These are phyloP conservation scores for Alcis repandata DNA, from an alignment of 2,888 invertebrate genomes.

Conservation along the genomic window DNA sequence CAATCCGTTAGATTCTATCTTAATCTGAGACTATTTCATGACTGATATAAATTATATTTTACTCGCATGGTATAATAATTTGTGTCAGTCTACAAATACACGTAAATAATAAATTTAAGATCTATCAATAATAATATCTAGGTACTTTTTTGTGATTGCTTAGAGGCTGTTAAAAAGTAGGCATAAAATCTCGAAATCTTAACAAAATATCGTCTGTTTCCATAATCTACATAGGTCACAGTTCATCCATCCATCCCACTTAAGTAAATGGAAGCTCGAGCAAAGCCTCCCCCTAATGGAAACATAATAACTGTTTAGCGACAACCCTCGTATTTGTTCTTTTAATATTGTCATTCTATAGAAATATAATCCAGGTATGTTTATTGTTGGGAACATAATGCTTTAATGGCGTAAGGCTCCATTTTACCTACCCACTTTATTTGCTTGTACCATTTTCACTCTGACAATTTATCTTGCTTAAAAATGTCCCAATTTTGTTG, in stretches of 20 bases:
- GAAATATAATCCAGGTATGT: constrained; percentile 42
- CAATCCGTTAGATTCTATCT: too few relatives aligned
- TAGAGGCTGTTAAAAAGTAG: background rate
- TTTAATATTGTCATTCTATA: constrained; percentile 47
- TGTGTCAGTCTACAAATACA: too few relatives aligned
- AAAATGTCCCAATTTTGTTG: constrained; percentile 30
- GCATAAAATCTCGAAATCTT: background rate
- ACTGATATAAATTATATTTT: too few relatives aligned
- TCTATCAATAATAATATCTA: too few relatives aligned
- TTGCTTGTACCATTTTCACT: constrained; percentile 20
- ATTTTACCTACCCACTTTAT: constrained; percentile 27
- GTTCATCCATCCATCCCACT: constrained; percentile 51
- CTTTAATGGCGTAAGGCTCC: constrained; percentile 40
- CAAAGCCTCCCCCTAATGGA: constrained; percentile 60
- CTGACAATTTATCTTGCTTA: constrained; percentile 33
- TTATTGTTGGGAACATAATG: constrained; percentile 39
- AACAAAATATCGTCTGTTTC: constrained; percentile 10
- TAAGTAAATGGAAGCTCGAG: constrained; percentile 45
- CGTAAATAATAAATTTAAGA: too few relatives aligned
- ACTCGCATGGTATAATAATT: too few relatives aligned
- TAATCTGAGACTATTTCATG: too few relatives aligned
- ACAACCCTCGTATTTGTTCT: constrained; percentile 53
- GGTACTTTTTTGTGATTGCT: too few relatives aligned
- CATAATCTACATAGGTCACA: constrained; percentile 37
- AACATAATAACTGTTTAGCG: constrained; percentile 69